Base-by-base conservation (phyloP, 2,888 invertebrate genomes). In the Drosophila testacea region DNA sequence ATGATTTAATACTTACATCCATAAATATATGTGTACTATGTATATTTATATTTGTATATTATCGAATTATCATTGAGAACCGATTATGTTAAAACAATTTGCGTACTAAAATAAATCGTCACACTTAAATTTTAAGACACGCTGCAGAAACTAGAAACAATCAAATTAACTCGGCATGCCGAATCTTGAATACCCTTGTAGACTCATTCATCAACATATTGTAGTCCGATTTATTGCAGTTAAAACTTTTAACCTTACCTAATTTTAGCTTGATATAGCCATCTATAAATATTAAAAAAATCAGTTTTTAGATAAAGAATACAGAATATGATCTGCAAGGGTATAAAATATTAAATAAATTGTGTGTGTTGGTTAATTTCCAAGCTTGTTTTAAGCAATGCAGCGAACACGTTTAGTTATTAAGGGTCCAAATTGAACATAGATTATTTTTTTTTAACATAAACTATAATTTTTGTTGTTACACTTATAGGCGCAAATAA, bases 361-460 rank as follows among this genome's bases (percentile, higher is more conserved):
- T 51, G 13, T 55, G 50, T 59, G 52, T 48, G n/a, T 59, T 48
- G 51, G 38, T 41, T 61, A 7, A 51, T 54, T 50, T 71, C 13
- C 41, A 64, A 60, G 56, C 16, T 59, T 32, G 13, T 32, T 41
- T 38, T 55, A 32, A 22, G 22, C 10, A 7, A 46, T 46, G 60
- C 39, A 60, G 36, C 39, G 39, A 34, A 34, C 44, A 57, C 44
- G n/a, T 60, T 77, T 77, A 69, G 60, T 77, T 73, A 22, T 51
- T 65, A 76, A 77, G 73, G 62, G 55, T 62, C 59, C 59, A 73
- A 68, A 69, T 51, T 64, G 30, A 71, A 69, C 4, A 51, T 60
- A 32, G 32, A n/a, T 9, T 42, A 44, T 32, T 38, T 59, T 60
- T 44, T 46, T 46, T 46, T 7, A 65, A 42, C 7, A 47, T 34